Evolutionary conservation across 2,797 vertebrate species (phyloP).

Genomic region (Chelon labrosus): DNA sequence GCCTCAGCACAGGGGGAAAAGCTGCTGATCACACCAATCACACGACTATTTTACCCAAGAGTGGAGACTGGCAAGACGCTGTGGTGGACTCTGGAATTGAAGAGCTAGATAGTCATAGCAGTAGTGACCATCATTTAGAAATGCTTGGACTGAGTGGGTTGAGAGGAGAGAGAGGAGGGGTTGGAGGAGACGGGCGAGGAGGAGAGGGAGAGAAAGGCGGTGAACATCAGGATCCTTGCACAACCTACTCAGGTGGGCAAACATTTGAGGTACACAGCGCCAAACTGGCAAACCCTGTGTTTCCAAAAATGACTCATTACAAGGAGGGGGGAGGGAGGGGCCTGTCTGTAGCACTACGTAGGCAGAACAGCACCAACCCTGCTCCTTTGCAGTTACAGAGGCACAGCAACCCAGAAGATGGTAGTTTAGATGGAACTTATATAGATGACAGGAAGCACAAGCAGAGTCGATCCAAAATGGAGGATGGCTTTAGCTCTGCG

Average conservation of each 20-base stretch:
- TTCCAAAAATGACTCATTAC: slow-evolving; percentile 79
- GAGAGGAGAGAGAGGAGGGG: slow-evolving; percentile 69
- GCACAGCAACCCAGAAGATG: slow-evolving; percentile 75
- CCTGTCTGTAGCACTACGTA: slow-evolving; percentile 73
- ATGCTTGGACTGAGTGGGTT: slow-evolving; percentile 85
- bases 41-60: slow-evolving; percentile 74
- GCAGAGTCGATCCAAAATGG: slow-evolving; percentile 70
- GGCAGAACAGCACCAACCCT: slow-evolving; percentile 84
- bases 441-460: slow-evolving; percentile 65
- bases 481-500: slow-evolving; percentile 74
- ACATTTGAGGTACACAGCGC: slow-evolving; percentile 83
- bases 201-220: slow-evolving; percentile 78
- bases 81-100: slow-evolving; percentile 93
- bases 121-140: slow-evolving; percentile 92
- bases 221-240: slow-evolving; percentile 87
- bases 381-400: slow-evolving; percentile 79
- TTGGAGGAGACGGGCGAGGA: slow-evolving; percentile 62
- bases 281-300: slow-evolving; percentile 81
- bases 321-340: slow-evolving; percentile 75
- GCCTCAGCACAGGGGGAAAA: slow-evolving; percentile 64
- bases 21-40: slow-evolving; percentile 62
- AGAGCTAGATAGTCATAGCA: slow-evolving; percentile 93
- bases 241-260: slow-evolving; percentile 89
- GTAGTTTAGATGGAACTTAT: slow-evolving; percentile 59
- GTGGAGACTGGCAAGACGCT: slow-evolving; percentile 88